Base-by-base conservation (phyloP, 2,797 vertebrate genomes). In the Argyrosomus regius region DNA sequence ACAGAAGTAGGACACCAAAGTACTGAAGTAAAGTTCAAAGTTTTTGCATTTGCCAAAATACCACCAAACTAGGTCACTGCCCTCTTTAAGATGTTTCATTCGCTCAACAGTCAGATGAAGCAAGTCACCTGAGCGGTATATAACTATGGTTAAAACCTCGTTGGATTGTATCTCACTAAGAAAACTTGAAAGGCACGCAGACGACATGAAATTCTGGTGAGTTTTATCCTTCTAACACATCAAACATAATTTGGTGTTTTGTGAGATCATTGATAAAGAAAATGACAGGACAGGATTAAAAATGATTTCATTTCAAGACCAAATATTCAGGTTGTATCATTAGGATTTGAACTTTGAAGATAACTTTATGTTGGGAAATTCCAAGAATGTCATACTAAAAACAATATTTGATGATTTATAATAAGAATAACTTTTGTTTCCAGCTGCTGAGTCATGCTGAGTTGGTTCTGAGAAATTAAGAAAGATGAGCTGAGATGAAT, bases 1-100 rank as follows among this genome's bases (percentile, higher is more conserved):
- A 52, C 74, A 60, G 6, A 95, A 93, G 75, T 93, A 89, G 94
- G 81, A 56, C 93, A 88, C 11, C 17, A 18, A 77, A 64, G 46
- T 74, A 22, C 58, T 72, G 26, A 87, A 61, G 50, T 22, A n/a
- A 77, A 1, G n/a, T 74, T 88, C 77, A 79, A 86, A 84, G 84
- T 80, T 78, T 89, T 64, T 87, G 48, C 54, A 22, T 70, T 68
- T 73, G 45, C 18, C 70, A 59, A 77, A 87, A 93, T 81, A 88
- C 93, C 93, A 90, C 93, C 77, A 79, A 95, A 93, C 45, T 96
- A 94, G 95, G 95, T 95, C 95, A 96, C 6, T 81, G 77, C 2
- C 86, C 81, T 83, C 78, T 59, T 93, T 85, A 90, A 91, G 65
- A 61, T 76, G 79, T 77, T 83, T 78, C 61, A 72, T 39, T 77